phyloP scores from a whole-genome alignment of 2,797 vertebrate species.

The Bufotes viridis region DNA sequence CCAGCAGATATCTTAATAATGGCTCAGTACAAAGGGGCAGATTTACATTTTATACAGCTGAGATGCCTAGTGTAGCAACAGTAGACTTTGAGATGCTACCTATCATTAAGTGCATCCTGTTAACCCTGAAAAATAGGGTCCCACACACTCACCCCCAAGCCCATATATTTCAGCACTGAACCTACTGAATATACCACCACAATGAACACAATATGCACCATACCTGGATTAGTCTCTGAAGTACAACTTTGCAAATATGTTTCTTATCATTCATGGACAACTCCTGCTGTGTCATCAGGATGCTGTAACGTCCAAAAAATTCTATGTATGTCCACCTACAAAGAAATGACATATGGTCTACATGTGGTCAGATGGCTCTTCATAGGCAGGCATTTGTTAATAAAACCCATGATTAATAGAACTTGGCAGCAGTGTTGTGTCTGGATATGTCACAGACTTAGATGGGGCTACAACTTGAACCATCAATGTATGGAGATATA shows the following conservation, averaged over 20 bases:
- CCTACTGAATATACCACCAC: neutral
- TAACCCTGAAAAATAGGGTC: too few relatives aligned
- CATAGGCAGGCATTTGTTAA: too few relatives aligned
- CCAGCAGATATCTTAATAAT: too few relatives aligned
- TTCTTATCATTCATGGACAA: slow-evolving; percentile 83
- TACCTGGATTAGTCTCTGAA: slow-evolving; percentile 92
- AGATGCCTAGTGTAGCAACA: too few relatives aligned
- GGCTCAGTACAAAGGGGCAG: too few relatives aligned
- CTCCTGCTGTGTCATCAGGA: slow-evolving; percentile 91
- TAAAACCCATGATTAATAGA: neutral
- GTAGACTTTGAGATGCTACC: too few relatives aligned
- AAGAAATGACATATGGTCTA: neutral
- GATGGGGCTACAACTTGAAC: neutral
- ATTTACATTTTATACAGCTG: too few relatives aligned
- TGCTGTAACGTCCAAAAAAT: slow-evolving; percentile 94
- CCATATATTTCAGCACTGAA: neutral
- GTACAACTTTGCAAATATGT: slow-evolving; percentile 86
- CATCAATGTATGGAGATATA: slow-evolving; percentile 60
- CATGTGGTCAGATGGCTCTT: too few relatives aligned
- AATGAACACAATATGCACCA: neutral
- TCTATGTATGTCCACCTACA: slow-evolving; percentile 95
- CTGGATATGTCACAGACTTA: neutral
- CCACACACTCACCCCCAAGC: neutral
- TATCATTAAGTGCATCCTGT: too few relatives aligned
- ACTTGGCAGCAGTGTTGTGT: neutral